A percentile compares a stretch with the other conserved stretches of the same genome.
These are phyloP conservation scores for Euwallacea fornicatus DNA, from an alignment of 1,140 invertebrate species.

Conservation along the genomic window DNA sequence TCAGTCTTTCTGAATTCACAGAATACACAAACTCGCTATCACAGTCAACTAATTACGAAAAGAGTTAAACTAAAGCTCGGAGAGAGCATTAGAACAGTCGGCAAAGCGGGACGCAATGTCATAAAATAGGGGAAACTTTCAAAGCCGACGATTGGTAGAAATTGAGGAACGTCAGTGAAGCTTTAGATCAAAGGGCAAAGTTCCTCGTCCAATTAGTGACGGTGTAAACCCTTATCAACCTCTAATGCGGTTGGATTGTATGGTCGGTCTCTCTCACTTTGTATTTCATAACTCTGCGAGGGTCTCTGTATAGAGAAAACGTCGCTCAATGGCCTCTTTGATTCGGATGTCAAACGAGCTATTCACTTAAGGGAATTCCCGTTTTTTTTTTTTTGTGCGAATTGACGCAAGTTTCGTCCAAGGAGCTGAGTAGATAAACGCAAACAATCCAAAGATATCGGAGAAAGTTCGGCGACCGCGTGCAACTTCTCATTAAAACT, in stretches of 20 bases:
- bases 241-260: slow-evolving; percentile 29
- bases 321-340: not conserved
- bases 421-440: too few species aligned
- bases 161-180: slow-evolving; percentile 26
- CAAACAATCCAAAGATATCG: not conserved
- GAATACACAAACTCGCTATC: too few species aligned
- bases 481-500: slow-evolving; percentile 8
- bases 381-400: too few species aligned
- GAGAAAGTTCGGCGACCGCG: slow-evolving; percentile 7
- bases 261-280: too few species aligned
- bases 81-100: not conserved
- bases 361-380: not conserved
- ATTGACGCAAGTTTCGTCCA: too few species aligned
- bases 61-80: too few species aligned
- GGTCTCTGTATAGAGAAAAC: not conserved
- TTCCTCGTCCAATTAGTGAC: slow-evolving; percentile 31
- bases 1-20: too few species aligned
- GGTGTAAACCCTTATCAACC: slow-evolving; percentile 31
- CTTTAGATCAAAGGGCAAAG: slow-evolving; percentile 26
- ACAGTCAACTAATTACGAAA: too few species aligned
- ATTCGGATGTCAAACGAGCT: not conserved
- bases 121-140: slow-evolving; percentile 10
- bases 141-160: slow-evolving; percentile 16
- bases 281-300: too few species aligned
- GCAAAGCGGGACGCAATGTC: slow-evolving; percentile 1